phyloP scores from a whole-genome alignment of 2,888 invertebrate species.

The Pollenia labialis region DNA sequence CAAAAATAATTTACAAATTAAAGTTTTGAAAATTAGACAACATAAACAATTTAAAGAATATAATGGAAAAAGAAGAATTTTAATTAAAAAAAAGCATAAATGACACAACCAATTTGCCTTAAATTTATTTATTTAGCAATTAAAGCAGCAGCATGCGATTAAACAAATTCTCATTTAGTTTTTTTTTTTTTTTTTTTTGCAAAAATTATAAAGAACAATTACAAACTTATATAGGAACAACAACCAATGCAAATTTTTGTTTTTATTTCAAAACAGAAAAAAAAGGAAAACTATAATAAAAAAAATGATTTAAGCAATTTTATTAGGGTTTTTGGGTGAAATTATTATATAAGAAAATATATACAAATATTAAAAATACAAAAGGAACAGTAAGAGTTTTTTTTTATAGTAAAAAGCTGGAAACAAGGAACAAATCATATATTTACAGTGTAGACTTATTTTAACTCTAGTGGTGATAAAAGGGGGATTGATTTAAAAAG shows the following conservation, averaged over 20 bases:
- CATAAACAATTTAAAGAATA: constrained; percentile 59
- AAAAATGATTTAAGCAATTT: constrained; percentile 57
- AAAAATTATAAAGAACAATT: constrained; percentile 43
- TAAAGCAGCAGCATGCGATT: constrained; percentile 60
- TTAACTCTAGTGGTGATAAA: neutral
- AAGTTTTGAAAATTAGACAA: constrained; percentile 52
- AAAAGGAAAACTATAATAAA: constrained; percentile 57
- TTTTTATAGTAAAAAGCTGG: constrained; percentile 32
- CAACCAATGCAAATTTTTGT: constrained; percentile 62
- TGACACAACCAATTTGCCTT: constrained; percentile 62
- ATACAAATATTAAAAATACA: constrained; percentile 61
- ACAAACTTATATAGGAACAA: constrained; percentile 63
- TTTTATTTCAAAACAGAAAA: constrained; percentile 56
- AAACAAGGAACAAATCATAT: constrained; percentile 27
- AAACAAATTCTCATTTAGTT: constrained; percentile 24
- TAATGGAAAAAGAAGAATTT: constrained; percentile 48
- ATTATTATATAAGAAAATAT: constrained; percentile 54
- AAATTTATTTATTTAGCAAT: constrained; percentile 48
- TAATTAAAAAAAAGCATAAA: constrained; percentile 58
- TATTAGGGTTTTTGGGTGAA: constrained; percentile 38
- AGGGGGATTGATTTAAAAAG: neutral
- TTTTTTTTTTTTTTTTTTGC: constrained; percentile 13
- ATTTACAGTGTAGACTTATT: constrained; percentile 44
- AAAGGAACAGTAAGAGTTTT: constrained; percentile 25
- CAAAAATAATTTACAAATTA: constrained; percentile 73